Base-by-base conservation (phyloP, 2,113 vertebrate genomes). In the Nothoprocta perdicaria region DNA sequence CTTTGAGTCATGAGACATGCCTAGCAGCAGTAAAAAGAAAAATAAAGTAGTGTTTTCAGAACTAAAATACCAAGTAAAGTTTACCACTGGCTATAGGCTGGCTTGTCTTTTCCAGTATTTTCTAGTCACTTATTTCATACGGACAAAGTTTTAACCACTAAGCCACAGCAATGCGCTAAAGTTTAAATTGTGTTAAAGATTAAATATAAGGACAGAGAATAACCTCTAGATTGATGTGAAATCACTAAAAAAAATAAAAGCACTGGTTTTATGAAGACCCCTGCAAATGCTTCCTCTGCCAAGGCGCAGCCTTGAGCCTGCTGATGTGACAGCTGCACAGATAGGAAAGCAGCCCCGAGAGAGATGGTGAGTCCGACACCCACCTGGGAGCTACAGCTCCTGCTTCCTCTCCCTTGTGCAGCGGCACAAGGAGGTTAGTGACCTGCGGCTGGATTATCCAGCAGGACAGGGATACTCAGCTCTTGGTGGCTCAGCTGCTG, bases 1-100 rank as follows among this genome's bases (percentile, higher is more conserved):
- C 78, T 90, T 53, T 27, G 38, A 92, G 31, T 12, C 33, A 38
- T 35, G 43, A 90, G 60, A 89, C 31, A 69, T 88, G 89, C 79
- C 92, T 93, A 94, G 68, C 57, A 62, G 57, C 85, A 87, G 82
- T 75, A 83, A 85, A 92, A 73, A 89, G 43, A 89, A 92, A 95
- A 96, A 92, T 85, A 92, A 95, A 96, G 91, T 85, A 90, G 63
- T 5, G 0, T 83, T 94, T 94, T 91, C 71, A 9, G 27, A 62
- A 52, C 60, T 68, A 82, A 91, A 88, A 83, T 76, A 73, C 40
- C 91, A 93, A 85, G 50, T 75, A 22, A 83, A 86, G 61, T 69
- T 45, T 86, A 80, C 26, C 58, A 41, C 65, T 33, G n/a, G 68
- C 76, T 89, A 62, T 43, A 68, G 68, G 82, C 80, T 0, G 1